A percentile compares a stretch with the other conserved stretches of the same genome.
phyloP scores from a whole-genome alignment of 2,888 invertebrate genomes.

The Aphidoletes aphidimyza region DNA sequence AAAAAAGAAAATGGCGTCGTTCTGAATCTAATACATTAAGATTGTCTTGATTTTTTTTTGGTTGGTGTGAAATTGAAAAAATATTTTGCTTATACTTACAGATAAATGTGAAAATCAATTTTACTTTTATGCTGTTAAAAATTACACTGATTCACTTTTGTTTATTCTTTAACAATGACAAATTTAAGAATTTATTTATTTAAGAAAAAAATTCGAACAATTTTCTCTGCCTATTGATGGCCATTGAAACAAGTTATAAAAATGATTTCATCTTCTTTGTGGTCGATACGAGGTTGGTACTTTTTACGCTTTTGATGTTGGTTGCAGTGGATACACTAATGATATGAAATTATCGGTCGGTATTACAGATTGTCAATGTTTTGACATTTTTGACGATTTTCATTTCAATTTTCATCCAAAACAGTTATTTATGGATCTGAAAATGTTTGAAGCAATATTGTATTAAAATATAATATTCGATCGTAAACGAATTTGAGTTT shows the following conservation, averaged over 20 bases:
- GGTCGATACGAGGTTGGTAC: neutral
- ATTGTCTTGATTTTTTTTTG: neutral
- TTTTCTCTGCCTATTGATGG: neutral
- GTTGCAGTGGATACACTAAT: neutral
- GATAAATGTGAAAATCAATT: neutral
- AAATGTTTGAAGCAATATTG: too few species aligned
- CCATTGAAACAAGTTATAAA: constrained; percentile 6
- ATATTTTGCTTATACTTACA: neutral
- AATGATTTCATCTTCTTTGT: constrained; percentile 41
- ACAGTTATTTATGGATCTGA: too few species aligned
- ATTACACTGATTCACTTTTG: constrained; percentile 7
- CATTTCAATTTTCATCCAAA: too few species aligned
- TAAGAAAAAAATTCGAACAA: too few species aligned
- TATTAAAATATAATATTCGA: too few species aligned
- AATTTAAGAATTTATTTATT: too few species aligned
- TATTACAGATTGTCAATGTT: neutral
- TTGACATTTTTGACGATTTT: too few species aligned
- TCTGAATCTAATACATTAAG: neutral
- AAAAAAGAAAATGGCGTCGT: constrained; percentile 45
- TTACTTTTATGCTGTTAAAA: neutral
- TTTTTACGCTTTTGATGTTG: neutral
- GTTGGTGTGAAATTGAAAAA: neutral
- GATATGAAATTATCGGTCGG: neutral
- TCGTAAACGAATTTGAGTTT: too few species aligned
- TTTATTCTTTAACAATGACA: neutral